phyloP scores from a whole-genome alignment of 2,797 vertebrate genomes.

The Enteromius afrohamiltoni region DNA sequence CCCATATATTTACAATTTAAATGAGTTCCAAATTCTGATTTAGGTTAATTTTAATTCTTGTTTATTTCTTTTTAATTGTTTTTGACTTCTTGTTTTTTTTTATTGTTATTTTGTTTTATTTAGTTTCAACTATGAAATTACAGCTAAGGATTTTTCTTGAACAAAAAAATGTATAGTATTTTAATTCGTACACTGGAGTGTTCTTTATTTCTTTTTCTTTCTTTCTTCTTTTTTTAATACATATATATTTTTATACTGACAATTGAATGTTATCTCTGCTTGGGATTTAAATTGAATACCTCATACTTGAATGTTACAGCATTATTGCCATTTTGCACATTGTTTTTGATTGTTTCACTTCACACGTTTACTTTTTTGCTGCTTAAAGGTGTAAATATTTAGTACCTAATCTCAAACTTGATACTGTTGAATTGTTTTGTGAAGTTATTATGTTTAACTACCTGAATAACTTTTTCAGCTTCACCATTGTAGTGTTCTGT shows the following conservation, averaged over 20 bases:
- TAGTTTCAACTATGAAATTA: background rate
- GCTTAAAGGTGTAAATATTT: slow-evolving; percentile 41
- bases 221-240: slow-evolving; percentile 4
- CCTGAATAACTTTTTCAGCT: slow-evolving; percentile 11
- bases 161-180: slow-evolving; percentile 21
- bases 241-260: slow-evolving; percentile 62
- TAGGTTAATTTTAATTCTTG: slow-evolving; percentile 36
- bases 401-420: background rate
- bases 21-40: slow-evolving; percentile 48
- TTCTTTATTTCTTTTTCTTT: background rate
- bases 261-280: slow-evolving; percentile 49
- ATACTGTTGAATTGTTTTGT: background rate
- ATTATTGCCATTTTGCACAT: slow-evolving; percentile 49
- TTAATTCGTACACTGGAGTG: slow-evolving; percentile 13
- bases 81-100: background rate
- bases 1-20: slow-evolving; percentile 58
- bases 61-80: slow-evolving; percentile 45
- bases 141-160: background rate
- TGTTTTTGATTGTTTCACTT: slow-evolving; percentile 29
- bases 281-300: slow-evolving; percentile 20
- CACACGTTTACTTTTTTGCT: slow-evolving; percentile 3
- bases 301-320: slow-evolving; percentile 5
- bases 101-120: background rate
- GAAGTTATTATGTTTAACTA: slow-evolving; percentile 33
- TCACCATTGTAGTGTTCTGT: background rate